A percentile compares a stretch with the other conserved stretches of the same genome.
Evolutionary conservation across 2,888 invertebrate genomes (phyloP).

Genomic region (Germaria angustata): DNA sequence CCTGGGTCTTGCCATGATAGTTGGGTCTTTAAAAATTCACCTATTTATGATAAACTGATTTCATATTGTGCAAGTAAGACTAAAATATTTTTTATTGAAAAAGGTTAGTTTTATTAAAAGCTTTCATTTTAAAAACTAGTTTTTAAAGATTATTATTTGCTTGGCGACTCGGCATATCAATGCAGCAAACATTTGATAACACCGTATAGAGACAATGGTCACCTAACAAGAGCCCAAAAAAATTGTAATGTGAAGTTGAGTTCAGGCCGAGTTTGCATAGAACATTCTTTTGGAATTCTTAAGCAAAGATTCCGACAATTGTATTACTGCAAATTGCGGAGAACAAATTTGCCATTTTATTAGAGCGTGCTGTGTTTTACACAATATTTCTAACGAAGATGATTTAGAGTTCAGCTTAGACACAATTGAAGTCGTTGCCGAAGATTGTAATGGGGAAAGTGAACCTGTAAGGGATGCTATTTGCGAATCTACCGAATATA

Average conservation of each 20-base stretch:
- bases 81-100: background rate
- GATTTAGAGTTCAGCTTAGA: background rate
- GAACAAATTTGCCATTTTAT: too few species aligned
- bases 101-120: background rate
- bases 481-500: background rate
- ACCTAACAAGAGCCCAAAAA: conserved; percentile 43
- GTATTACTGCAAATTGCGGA: too few species aligned
- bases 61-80: conserved; percentile 20
- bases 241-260: conserved; percentile 57
- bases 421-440: background rate
- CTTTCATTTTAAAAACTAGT: background rate
- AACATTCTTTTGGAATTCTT: too few species aligned
- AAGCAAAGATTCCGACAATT: too few species aligned
- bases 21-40: conserved; percentile 17
- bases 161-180: conserved; percentile 62
- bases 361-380: too few species aligned
- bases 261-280: conserved; percentile 35
- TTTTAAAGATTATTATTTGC: conserved; percentile 38
- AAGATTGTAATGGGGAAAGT: background rate
- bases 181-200: conserved; percentile 45
- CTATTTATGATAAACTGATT: conserved; percentile 8
- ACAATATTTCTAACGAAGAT: conserved; percentile 29
- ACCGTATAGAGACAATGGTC: conserved; percentile 46
- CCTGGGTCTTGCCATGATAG: conserved; percentile 44
- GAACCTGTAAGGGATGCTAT: background rate